phyloP scores from a whole-genome alignment of 1,140 invertebrate genomes.

The Calycopis cecrops region DNA sequence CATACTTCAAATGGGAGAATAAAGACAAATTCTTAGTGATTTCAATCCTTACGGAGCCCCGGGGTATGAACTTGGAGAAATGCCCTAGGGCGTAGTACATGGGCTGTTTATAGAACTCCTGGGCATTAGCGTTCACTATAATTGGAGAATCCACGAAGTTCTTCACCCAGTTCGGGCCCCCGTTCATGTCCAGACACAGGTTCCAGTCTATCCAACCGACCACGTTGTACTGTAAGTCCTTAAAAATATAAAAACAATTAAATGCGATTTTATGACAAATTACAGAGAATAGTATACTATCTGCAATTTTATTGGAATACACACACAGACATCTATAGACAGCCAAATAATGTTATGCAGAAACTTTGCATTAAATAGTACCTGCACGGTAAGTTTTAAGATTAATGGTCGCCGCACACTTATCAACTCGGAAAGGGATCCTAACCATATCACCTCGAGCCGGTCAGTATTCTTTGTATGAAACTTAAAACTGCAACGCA shows the following conservation, averaged over 20 bases:
- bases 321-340: too few species aligned
- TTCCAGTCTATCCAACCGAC: slow-evolving; percentile 94
- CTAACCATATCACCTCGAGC: too few species aligned
- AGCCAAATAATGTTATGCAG: too few species aligned
- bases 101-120: slow-evolving; percentile 90
- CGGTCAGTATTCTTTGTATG: too few species aligned
- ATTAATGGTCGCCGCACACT: too few species aligned
- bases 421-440: too few species aligned
- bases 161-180: slow-evolving; percentile 87
- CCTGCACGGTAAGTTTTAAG: too few species aligned
- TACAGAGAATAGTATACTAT: too few species aligned
- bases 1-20: slow-evolving; percentile 23
- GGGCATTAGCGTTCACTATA: slow-evolving; percentile 78
- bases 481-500: too few species aligned
- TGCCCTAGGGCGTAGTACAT: slow-evolving; percentile 92
- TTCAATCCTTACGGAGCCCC: slow-evolving; percentile 75
- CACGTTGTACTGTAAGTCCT: slow-evolving; percentile 83
- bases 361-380: too few species aligned
- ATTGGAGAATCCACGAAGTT: slow-evolving; percentile 88
- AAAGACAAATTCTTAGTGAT: slow-evolving; percentile 27
- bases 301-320: too few species aligned
- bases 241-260: slow-evolving; percentile 45
- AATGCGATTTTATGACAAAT: too few species aligned
- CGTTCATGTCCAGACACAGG: slow-evolving; percentile 82
- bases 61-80: slow-evolving; percentile 87